Evolutionary conservation across 2,888 invertebrate genomes (phyloP).

Genomic region (Dryococelus australis): DNA sequence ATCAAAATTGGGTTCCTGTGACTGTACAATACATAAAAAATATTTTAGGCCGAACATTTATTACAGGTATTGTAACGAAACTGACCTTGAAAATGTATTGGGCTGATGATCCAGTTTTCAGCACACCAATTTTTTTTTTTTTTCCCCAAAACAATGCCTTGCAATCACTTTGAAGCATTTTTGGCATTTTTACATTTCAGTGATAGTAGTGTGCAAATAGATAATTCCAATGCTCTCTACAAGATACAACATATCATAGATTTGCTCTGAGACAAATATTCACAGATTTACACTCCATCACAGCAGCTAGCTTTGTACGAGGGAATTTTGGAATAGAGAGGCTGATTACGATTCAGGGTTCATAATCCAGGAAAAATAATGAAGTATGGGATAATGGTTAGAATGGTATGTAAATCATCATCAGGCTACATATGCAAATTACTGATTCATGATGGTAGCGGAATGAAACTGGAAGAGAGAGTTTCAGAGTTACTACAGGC

Average conservation of each 20-base stretch:
- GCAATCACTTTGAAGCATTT: conserved; percentile 24
- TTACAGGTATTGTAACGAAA: not conserved
- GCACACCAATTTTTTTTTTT: not conserved
- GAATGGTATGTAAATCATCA: conserved; percentile 45
- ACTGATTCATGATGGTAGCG: conserved; percentile 44
- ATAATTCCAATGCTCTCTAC: not conserved
- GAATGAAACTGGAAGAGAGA: conserved; percentile 43
- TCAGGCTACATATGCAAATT: conserved; percentile 47
- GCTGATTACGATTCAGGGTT: conserved; percentile 45
- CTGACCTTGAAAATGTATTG: not conserved
- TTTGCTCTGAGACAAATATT: conserved; percentile 45
- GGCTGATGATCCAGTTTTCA: conserved; percentile 13
- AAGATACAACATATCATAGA: conserved; percentile 13
- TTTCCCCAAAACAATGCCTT: conserved; percentile 28
- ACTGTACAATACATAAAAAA: not conserved
- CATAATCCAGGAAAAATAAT: conserved; percentile 41
- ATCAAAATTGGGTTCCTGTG: not conserved
- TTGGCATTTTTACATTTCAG: conserved; percentile 18
- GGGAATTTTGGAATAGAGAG: conserved; percentile 48
- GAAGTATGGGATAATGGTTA: conserved; percentile 47
- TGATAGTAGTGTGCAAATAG: not conserved
- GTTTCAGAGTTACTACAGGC: conserved; percentile 33
- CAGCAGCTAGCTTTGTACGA: conserved; percentile 47
- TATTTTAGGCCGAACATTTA: not conserved
- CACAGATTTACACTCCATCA: conserved; percentile 43